Evolutionary conservation across 2,113 vertebrate species (phyloP).

Genomic region (Odobenus rosmarus): DNA sequence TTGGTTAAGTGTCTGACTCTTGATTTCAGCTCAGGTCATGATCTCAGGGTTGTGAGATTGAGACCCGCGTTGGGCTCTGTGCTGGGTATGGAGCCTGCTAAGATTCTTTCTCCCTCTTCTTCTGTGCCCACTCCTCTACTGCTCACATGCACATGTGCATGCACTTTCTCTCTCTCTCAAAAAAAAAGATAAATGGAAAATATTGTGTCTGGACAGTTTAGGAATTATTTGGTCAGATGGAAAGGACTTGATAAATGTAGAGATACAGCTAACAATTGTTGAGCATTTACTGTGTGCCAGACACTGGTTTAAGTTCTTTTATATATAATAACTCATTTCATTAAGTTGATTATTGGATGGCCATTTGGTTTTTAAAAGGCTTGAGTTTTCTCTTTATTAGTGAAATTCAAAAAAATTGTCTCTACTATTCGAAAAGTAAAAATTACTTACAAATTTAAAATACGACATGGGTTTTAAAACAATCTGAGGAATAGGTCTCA

Average conservation of each 20-base stretch:
- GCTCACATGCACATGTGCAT: not conserved
- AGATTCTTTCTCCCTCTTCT: not conserved
- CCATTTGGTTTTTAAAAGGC: conserved; percentile 13
- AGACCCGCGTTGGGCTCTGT: not conserved
- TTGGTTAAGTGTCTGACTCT: not conserved
- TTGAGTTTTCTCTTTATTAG: not conserved
- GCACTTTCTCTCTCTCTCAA: not conserved
- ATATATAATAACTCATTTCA: not conserved
- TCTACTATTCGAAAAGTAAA: not conserved
- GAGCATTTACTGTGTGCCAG: not conserved
- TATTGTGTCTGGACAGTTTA: not conserved
- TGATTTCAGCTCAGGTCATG: not conserved
- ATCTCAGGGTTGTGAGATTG: not conserved
- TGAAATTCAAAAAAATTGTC: not conserved
- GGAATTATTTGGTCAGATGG: not conserved
- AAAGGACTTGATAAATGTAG: not conserved
- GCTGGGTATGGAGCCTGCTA: not conserved
- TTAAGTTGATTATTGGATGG: not conserved
- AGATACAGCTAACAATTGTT: not conserved
- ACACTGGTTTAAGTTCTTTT: not conserved
- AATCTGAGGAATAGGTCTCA: not conserved
- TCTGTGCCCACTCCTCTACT: not conserved
- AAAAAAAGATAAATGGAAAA: not conserved
- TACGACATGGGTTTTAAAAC: not conserved
- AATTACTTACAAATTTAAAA: not conserved